Evolutionary conservation across 2,113 vertebrate genomes (phyloP), one percentile per base, ranked within the genome.

Genomic region (Tauraco erythrolophus): DNA sequence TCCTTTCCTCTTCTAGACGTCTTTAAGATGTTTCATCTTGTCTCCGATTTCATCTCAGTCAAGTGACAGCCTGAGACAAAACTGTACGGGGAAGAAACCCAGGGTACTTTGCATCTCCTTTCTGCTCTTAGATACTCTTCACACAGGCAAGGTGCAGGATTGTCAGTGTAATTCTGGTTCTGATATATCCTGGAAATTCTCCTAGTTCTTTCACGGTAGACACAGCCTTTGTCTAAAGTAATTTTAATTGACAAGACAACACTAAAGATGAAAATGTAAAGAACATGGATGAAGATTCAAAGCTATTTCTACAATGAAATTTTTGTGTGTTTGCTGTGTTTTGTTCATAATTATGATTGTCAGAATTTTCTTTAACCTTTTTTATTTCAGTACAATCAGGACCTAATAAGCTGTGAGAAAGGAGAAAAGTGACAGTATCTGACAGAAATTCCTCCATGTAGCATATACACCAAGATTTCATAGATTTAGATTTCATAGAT

Each of bases 151-250:
- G 56, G 60, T 61, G 16, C 9, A 74, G 64, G 3, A 14, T 51
- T 97, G 64, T 61, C 64, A 81, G 23, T 8, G 0, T 69, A 39
- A 27, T 93, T 77, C 43, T 80, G 15, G 27, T 89, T 75, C 54
- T 87, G 58, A 84, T 84, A 56, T 46, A 77, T 64, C 45, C 91
- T 84, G 64, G 81, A 96, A 89, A 81, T 80, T 87, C 58, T 89
- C 62, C 64, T 84, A 65, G 64, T 56, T 81, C 54, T 74, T 39
- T 84, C 72, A 53, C 41, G 53, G 30, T 33, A 84, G 79, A 35
- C 45, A 64, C 33, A 91, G 68, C 1, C 50, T 81, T 94, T 77
- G 58, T 92, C 62, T 65, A 84, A 65, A 53, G 33, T 12, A 77
- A 61, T 46, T 93, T 84, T 84, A 84, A 89, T 57, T 77, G 58